Conservation (phyloP, 2,113 vertebrate species). For the Todiramphus chloris region DNA sequence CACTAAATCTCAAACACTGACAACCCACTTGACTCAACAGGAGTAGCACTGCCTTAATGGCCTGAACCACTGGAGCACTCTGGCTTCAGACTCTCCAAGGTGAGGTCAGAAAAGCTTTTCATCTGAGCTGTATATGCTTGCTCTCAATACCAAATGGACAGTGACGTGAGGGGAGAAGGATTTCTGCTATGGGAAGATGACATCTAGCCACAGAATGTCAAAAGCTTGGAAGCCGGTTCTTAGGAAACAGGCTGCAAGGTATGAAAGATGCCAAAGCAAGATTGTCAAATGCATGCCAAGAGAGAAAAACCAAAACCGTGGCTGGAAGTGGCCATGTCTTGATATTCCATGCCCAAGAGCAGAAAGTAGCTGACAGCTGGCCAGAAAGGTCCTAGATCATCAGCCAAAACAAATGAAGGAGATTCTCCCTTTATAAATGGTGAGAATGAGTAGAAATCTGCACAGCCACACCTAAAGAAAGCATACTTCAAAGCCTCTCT, state of each 20-base stretch:
- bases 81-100: background rate
- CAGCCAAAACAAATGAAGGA: background rate
- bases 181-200: background rate
- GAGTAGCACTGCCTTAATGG: background rate
- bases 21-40: background rate
- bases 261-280: background rate
- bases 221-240: background rate
- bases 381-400: background rate
- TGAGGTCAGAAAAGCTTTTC: background rate
- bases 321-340: background rate
- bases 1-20: background rate
- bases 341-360: background rate
- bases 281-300: background rate
- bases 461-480: background rate
- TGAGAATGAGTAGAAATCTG: background rate
- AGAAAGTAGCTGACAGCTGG: background rate
- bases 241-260: background rate
- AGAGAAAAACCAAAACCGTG: background rate
- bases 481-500: background rate
- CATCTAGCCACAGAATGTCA: background rate
- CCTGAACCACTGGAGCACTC: background rate
- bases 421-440: background rate
- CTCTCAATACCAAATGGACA: background rate
- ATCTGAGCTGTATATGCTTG: background rate
- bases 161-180: background rate